Base-by-base conservation (phyloP, 2,888 invertebrate species). In the Nysson spinosus region DNA sequence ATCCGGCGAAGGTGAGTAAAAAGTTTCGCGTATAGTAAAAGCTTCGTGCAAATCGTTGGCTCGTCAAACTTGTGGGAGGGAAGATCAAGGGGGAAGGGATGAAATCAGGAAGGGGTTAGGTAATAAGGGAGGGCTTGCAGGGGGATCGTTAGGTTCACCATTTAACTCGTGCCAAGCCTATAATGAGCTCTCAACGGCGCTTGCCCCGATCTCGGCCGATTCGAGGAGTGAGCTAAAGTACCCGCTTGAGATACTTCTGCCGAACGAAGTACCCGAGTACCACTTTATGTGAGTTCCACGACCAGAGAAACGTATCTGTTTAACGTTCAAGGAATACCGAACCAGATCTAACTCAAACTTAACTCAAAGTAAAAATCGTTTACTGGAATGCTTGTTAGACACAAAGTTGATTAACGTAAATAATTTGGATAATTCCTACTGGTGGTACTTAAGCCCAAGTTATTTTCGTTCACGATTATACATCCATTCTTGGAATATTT, bases 1-100 rank as follows among this genome's bases (percentile, higher is more conserved):
- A 60, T 85, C 85, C 66, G 83, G 82, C 75, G 85, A 85, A 84
- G 85, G 85, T 85, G 75, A 83, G 82, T 68, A 19, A 42, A 44
- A 40, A n/a, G 6, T 40, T 30, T 14, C 20, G 26, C n/a, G 24
- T 4, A 12, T 52, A 24, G 60, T 14, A 30, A 34, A 4, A 17
- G 26, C n/a, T 17, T 28, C 22, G 32, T 9, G 20, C n/a, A 12
- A n/a, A 6, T 5, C n/a, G 35, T 16, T 4, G 14, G 28, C 26
- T 26, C 44, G 22, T 55, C 46, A 49, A 56, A 37, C 42, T 19
- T 16, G 24, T 3, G 14, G 16, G 19, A 12, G 24, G 9, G 26
- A 35, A 44, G 35, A 24, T 22, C 12, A 9, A 12, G 22, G 12
- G 34, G 44, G 2, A 3, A 5, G 12, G 22, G 16, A 32, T 5